A percentile compares a stretch with the other conserved stretches of the same genome.
These are phyloP conservation scores for Pollenia labialis DNA, from an alignment of 2,888 invertebrate species.

Conservation along the genomic window DNA sequence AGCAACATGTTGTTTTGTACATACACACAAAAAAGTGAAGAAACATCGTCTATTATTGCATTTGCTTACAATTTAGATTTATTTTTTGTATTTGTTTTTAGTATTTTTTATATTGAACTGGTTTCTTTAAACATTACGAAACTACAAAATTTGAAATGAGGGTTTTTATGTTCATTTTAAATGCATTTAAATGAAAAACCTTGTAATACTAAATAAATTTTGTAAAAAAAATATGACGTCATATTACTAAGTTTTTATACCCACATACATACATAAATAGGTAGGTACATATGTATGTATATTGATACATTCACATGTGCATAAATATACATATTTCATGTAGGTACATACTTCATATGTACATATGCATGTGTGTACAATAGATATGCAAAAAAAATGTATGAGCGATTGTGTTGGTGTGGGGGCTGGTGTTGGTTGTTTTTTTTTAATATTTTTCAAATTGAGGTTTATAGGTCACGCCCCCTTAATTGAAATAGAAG, in stretches of 20 bases:
- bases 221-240: constrained; percentile 59
- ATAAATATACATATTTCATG: background rate
- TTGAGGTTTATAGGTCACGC: constrained; percentile 68
- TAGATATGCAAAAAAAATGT: background rate
- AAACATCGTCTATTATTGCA: constrained; percentile 10
- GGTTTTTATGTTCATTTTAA: constrained; percentile 28
- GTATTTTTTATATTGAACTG: constrained; percentile 61
- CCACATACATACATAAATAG: background rate
- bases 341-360: too few relatives aligned
- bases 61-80: constrained; percentile 37
- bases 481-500: constrained; percentile 30
- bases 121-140: constrained; percentile 70
- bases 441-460: constrained; percentile 28
- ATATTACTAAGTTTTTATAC: constrained; percentile 38
- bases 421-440: constrained; percentile 47
- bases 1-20: constrained; percentile 69
- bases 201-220: constrained; percentile 62
- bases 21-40: background rate
- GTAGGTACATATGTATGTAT: too few relatives aligned
- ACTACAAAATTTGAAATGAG: constrained; percentile 66
- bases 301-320: background rate
- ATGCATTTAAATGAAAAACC: constrained; percentile 67
- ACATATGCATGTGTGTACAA: background rate
- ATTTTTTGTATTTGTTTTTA: constrained; percentile 40
- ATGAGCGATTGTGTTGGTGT: constrained; percentile 12